Evolutionary conservation across 2,888 invertebrate species (phyloP).

Genomic region (Osmoderma eremita): DNA sequence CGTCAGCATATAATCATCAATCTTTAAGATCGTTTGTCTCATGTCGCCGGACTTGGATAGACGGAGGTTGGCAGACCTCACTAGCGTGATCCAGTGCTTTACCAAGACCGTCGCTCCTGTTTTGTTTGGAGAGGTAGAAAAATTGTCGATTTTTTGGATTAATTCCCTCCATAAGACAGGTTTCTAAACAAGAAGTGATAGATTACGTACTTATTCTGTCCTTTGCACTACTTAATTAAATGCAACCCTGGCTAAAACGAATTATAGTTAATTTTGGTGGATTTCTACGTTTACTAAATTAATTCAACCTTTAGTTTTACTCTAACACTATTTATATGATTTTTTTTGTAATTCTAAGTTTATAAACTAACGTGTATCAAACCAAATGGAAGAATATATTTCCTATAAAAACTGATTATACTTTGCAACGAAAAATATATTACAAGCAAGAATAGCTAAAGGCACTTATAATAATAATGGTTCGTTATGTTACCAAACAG

Average conservation of each 20-base stretch:
- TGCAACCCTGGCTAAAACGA: not conserved
- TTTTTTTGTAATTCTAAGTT: no score
- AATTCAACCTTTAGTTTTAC: no score
- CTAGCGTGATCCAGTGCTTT: slow-evolving; percentile 30
- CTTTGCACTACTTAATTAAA: slow-evolving; percentile 17
- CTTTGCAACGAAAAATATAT: no score
- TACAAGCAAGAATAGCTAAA: no score
- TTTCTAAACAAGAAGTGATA: slow-evolving; percentile 33
- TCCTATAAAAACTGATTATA: no score
- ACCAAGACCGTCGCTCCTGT: slow-evolving; percentile 33
- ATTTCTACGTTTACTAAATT: not conserved
- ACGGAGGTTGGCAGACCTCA: slow-evolving; percentile 26
- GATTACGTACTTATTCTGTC: slow-evolving; percentile 11
- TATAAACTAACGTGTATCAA: no score
- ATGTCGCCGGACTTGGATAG: slow-evolving; percentile 54
- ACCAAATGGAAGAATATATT: no score
- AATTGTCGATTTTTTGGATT: slow-evolving; percentile 40
- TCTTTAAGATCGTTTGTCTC: slow-evolving; percentile 62
- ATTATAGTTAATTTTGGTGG: slow-evolving; percentile 12
- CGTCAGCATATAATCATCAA: slow-evolving; percentile 61
- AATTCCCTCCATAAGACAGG: slow-evolving; percentile 28
- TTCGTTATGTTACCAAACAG: no score
- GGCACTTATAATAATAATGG: no score
- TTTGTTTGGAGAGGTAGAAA: slow-evolving; percentile 40
- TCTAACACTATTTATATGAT: no score